Evolutionary conservation across 2,113 vertebrate genomes (phyloP).

Genomic region (Calidris pygmaea): DNA sequence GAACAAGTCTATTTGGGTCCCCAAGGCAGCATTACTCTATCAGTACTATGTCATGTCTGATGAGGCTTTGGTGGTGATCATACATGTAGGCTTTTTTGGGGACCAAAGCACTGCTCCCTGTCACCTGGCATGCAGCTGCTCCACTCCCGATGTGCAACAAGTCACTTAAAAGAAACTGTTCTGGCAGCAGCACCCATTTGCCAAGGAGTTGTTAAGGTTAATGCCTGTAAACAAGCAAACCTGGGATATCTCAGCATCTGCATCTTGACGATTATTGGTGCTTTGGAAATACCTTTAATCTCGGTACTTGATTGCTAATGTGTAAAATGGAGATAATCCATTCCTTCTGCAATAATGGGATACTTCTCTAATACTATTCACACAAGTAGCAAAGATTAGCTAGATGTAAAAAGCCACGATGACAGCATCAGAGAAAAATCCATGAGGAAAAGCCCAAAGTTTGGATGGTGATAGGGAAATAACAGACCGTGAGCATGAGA

Average conservation of each 20-base stretch:
- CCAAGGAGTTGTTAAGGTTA: neutral
- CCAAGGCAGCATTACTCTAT: neutral
- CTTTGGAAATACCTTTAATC: neutral
- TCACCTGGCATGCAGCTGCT: neutral
- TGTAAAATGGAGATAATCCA: neutral
- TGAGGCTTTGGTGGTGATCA: neutral
- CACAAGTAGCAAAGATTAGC: neutral
- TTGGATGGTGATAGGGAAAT: neutral
- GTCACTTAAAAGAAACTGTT: neutral
- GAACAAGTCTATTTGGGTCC: neutral
- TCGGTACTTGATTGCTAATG: rapidly evolving
- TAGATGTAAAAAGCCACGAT: neutral
- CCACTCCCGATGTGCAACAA: neutral
- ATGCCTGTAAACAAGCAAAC: rapidly evolving
- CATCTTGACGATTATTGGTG: neutral
- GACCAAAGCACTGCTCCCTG: no score
- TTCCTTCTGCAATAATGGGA: neutral
- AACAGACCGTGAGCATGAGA: neutral
- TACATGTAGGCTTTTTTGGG: rapidly evolving
- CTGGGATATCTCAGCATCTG: neutral
- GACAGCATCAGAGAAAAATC: neutral
- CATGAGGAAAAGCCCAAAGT: neutral
- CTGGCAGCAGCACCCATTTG: rapidly evolving
- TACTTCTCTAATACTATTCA: neutral
- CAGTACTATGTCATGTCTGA: rapidly evolving